Evolutionary conservation across 30 jellyfish, hydroid and myxozoan species (phyloP).

Genomic region (Aurelia coerulea): DNA sequence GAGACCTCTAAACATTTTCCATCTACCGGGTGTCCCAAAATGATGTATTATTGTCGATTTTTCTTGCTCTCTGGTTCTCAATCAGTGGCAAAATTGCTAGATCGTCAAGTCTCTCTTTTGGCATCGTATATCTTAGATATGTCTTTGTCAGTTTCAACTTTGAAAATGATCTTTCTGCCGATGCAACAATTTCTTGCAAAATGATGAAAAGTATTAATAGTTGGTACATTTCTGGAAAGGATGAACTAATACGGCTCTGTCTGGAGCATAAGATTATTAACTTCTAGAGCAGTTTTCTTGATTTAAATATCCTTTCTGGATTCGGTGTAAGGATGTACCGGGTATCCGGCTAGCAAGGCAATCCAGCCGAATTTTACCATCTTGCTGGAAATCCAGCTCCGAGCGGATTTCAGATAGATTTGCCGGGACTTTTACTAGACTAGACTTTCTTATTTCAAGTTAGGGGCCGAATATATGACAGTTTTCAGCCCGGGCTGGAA

Average conservation of each 20-base stretch:
- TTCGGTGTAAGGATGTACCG: not conserved
- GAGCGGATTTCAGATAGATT: too few species aligned
- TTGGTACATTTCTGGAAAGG: conserved; percentile 12
- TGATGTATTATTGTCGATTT: conserved; percentile 8
- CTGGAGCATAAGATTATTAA: conserved; percentile 29
- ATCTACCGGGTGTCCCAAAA: too few species aligned
- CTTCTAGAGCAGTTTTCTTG: conserved; percentile 19
- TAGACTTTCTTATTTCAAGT: too few species aligned
- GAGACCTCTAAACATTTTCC: too few species aligned
- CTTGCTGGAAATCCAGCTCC: too few species aligned
- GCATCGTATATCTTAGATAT: conserved; percentile 32
- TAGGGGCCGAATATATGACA: too few species aligned
- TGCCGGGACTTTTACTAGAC: too few species aligned
- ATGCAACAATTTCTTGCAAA: conserved; percentile 40
- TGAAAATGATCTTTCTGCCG: conserved; percentile 39
- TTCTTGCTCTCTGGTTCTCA: conserved; percentile 38
- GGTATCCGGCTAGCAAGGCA: too few species aligned
- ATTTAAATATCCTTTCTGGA: not conserved
- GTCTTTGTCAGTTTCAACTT: conserved; percentile 38
- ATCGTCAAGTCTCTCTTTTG: conserved; percentile 29
- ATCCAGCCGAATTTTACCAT: too few species aligned
- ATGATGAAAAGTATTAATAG: conserved; percentile 38
- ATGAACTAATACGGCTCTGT: conserved; percentile 40
- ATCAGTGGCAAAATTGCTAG: conserved; percentile 22
- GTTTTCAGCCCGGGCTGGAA: too few species aligned